Evolutionary conservation across 2,113 vertebrate genomes (phyloP), one percentile per base, ranked within the genome.

Genomic region (Cnemophilus loriae): DNA sequence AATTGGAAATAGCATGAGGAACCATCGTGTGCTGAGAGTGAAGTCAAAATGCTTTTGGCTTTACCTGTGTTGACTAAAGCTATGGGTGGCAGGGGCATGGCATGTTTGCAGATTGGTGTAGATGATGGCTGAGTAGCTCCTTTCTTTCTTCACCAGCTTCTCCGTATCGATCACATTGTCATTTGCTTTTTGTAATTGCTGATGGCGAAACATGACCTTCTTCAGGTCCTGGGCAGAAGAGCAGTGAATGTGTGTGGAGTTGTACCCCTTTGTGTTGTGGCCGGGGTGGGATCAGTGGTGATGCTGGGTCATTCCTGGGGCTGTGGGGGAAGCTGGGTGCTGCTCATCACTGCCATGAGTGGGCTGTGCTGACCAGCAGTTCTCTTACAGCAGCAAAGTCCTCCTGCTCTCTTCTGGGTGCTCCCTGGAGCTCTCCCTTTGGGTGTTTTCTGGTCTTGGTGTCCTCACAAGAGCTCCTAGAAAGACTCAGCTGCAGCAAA

Each of bases 231-330:
- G 64, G 41, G 7, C 33, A 39, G 16, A 33, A 21, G 47, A 59
- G 63, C 47, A 53, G 32, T 23, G 47, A 10, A 32, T 3, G 6
- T 32, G 19, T 5, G 5, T 55, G 74, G 35, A 33, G 24, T 16
- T 8, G 24, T 13, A 30, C 4, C 26, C 26, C 26, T 63, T 44
- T 0, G 1, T 41, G 32, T 11, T 63, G 57, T 55, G 68, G 27
- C 20, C 0, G 0, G 11, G 11, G 16, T 2, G 3, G 27, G 32
- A 23, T 55, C 4, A 10, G n/a, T 80, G 64, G 11, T 90, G 42
- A 13, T 78, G 60, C 69, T 37, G 35, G 50, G 13, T 64, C 78
- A 3, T 60, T 53, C 41, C 80, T 59, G 44, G 32, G 28, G 6
- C 42, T 76, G 27, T 30, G 80, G 11, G 75, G 39, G 21, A 44